Base-by-base conservation (phyloP, 53 echinoderm and acorn worm species). In the Paracentrotus lividus region DNA sequence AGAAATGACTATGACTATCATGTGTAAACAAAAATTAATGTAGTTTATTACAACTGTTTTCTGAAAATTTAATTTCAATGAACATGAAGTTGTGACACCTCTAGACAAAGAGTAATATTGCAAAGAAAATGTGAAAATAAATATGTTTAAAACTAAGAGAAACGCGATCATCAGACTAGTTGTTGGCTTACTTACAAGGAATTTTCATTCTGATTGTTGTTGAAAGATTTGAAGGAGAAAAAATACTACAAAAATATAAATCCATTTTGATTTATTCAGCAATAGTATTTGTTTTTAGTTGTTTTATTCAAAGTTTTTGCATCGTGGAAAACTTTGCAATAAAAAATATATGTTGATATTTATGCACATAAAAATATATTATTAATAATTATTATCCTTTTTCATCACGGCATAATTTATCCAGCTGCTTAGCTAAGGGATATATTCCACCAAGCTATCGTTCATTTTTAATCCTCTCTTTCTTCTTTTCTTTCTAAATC, bases 371-470 rank as follows among this genome's bases (percentile, higher is more conserved):
- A 57, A 20, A 20, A 57, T 55, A 55, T 16, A 55, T 55, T 16
- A 55, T 16, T 18, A 77, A 45, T 81, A 81, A 45, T 20, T 81
- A 23, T 18, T 81, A 5, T 47, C 47, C 4, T 81, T 42, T 47
- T 7, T 81, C 47, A n/a, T 8, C 47, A 26, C 27, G 16, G 47
- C 81, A 5, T 61, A 23, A 89, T 89, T 89, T 89, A 38, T 89
- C 61, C 89, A 89, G 89, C 89, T 89, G 89, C 64, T 42, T 89
- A 33, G 89, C 89, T 89, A 61, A 89, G 20, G 89, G 89, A 89
- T 89, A 89, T 89, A 89, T 64, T 64, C 20, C 36, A 65, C 42
- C 42, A 58, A 89, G 64, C 58, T 42, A 45, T 65, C 88, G 36
- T 88, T 88, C 89, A 89, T 89, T 89, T 61, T 64, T 38, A 85